phyloP scores from a whole-genome alignment of 2,797 vertebrate species.

The Chrosomus eos region DNA sequence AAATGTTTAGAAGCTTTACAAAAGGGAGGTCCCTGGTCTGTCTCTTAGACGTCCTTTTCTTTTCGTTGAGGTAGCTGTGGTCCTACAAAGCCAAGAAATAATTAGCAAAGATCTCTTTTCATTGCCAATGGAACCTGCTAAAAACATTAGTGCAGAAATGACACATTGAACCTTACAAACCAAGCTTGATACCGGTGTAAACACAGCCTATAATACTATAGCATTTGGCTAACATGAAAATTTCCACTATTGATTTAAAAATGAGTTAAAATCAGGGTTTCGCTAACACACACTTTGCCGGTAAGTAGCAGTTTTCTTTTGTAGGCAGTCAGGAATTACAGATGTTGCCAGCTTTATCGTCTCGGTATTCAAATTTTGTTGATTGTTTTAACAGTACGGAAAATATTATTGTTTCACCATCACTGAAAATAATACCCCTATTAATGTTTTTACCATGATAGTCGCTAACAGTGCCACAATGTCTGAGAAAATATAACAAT shows the following conservation, averaged over 20 bases:
- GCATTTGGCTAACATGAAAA: background rate
- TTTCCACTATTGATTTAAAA: background rate
- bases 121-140: background rate
- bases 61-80: constrained; percentile 73
- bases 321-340: constrained; percentile 15
- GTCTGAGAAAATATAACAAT: constrained; percentile 45
- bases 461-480: constrained; percentile 4
- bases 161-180: background rate
- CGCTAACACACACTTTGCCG: background rate
- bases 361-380: constrained; percentile 3
- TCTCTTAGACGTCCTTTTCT: constrained; percentile 72
- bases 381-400: constrained; percentile 42
- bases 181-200: background rate
- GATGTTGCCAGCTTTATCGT: background rate
- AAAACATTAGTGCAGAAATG: background rate
- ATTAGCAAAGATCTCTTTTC: background rate
- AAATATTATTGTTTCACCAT: constrained; percentile 33
- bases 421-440: constrained; percentile 28
- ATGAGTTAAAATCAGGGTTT: background rate
- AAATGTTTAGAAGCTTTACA: constrained; percentile 84
- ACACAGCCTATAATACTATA: background rate
- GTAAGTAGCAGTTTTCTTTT: background rate
- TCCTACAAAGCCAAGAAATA: constrained; percentile 71
- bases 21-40: constrained; percentile 77
- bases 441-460: constrained; percentile 46